phyloP scores from a whole-genome alignment of 2,113 vertebrate species.

The Pantherophis guttatus region DNA sequence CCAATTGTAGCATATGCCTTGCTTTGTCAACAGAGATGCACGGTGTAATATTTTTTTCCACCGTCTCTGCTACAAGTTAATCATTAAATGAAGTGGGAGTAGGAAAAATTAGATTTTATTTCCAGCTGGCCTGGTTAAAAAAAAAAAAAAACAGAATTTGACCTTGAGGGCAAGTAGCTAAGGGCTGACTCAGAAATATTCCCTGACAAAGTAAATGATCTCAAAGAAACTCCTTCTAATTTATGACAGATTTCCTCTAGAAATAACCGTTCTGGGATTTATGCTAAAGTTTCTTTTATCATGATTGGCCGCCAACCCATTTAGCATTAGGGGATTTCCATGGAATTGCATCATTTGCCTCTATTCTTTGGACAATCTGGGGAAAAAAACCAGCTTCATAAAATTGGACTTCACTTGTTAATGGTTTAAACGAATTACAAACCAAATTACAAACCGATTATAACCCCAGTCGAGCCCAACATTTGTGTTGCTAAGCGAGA shows the following conservation, averaged over 20 bases:
- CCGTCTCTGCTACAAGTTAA: not conserved
- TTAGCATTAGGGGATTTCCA: not conserved
- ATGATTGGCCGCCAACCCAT: too few species aligned
- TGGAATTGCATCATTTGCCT: too few species aligned
- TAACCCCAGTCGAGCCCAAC: too few species aligned
- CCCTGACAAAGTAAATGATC: not conserved
- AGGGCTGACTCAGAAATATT: not conserved
- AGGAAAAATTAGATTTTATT: not conserved
- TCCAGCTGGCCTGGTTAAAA: not conserved
- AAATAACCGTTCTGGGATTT: not conserved
- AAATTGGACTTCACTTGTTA: too few species aligned
- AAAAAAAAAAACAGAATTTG: not conserved
- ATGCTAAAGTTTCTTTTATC: not conserved
- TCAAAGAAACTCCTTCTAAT: not conserved
- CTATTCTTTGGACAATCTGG: not conserved
- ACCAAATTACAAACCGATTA: too few species aligned
- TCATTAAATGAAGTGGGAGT: not conserved
- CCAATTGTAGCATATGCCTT: not conserved
- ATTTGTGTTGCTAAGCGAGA: too few species aligned
- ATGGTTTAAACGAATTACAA: too few species aligned
- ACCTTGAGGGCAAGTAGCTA: conserved; percentile 3
- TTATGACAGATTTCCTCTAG: not conserved
- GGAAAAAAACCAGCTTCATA: not conserved
- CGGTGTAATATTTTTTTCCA: not conserved
- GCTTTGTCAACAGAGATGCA: not conserved